phyloP scores from a whole-genome alignment of 2,888 invertebrate genomes.

The Caenorhabditis imperialis region DNA sequence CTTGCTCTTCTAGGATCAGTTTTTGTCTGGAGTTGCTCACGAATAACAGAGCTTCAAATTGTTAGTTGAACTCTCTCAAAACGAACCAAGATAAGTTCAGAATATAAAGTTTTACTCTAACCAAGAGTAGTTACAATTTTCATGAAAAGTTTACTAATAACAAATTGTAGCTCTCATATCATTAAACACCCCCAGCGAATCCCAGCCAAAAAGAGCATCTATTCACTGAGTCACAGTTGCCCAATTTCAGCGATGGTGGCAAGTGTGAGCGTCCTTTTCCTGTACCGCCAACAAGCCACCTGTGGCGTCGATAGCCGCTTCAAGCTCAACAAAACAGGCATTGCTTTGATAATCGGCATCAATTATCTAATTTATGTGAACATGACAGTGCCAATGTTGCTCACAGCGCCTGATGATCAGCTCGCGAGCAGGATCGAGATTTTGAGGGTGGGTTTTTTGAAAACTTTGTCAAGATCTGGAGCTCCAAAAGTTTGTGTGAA shows the following conservation, averaged over 20 bases:
- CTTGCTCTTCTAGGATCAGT: no score
- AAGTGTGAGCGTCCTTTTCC: constrained; percentile 29
- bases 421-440: constrained; percentile 11
- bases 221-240: no score
- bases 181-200: neutral
- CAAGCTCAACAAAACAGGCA: neutral
- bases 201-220: no score
- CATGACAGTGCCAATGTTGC: constrained; percentile 15
- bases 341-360: neutral
- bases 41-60: no score
- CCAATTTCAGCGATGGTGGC: constrained; percentile 25
- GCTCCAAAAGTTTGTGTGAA: no score
- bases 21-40: no score
- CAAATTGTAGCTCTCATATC: neutral
- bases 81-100: no score
- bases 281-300: constrained; percentile 32
- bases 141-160: neutral
- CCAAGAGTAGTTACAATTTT: no score
- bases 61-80: no score
- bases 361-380: constrained; percentile 32
- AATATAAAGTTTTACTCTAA: neutral
- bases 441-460: constrained; percentile 13
- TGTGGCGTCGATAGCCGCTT: neutral
- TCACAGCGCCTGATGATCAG: constrained; percentile 21
- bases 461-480: no score